Conservation (phyloP, 1,140 invertebrate genomes). For the Drosophila santomea region DNA sequence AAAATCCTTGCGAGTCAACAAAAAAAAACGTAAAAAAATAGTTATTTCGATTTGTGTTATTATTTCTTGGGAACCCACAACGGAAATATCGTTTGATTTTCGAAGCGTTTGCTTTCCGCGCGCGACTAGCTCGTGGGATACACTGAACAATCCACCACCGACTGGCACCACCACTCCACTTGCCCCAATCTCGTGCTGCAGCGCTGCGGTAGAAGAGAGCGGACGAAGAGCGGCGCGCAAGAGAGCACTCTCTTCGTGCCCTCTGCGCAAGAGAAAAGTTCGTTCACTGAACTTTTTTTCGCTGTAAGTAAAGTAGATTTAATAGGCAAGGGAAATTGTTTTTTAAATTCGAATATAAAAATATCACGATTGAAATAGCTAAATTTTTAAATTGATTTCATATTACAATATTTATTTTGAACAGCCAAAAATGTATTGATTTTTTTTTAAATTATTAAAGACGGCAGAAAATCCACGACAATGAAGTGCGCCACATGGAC, state of each 20-base stretch:
- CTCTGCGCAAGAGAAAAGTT: background rate
- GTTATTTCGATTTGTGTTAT: background rate
- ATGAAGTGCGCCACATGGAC: no score
- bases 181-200: background rate
- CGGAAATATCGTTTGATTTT: constrained; percentile 14
- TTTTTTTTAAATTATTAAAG: no score
- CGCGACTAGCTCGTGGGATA: constrained; percentile 8
- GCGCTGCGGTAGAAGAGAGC: background rate
- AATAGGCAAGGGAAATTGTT: no score
- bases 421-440: no score
- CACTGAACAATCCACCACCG: background rate
- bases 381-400: no score
- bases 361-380: no score
- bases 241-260: background rate
- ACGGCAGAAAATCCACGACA: no score
- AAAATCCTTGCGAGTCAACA: constrained; percentile 6
- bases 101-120: constrained; percentile 15
- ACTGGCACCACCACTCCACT: background rate
- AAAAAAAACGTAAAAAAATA: constrained; percentile 33
- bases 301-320: no score
- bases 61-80: constrained; percentile 17
- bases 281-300: background rate
- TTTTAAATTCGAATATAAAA: no score
- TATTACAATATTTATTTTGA: no score
- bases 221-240: background rate